Evolutionary conservation across 2,113 vertebrate species (phyloP).

Genomic region (Machaerirhynchus nigripectus): DNA sequence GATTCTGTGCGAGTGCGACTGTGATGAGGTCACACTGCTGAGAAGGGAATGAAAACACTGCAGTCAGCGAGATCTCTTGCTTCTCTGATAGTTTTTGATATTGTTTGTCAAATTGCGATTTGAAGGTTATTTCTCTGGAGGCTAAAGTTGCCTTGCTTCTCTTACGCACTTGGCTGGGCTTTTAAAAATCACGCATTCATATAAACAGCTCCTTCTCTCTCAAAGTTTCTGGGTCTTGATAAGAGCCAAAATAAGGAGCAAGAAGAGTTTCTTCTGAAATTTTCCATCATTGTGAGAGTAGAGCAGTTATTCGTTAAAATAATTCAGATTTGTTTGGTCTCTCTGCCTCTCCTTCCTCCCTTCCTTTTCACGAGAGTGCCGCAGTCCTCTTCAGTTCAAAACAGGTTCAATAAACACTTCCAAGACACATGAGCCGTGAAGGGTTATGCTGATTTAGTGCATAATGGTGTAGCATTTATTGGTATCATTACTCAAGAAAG

Average conservation of each 20-base stretch:
- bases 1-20: constrained; percentile 41
- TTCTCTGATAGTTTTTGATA: constrained; percentile 55
- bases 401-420: constrained; percentile 47
- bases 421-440: not conserved
- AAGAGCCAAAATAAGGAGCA: not conserved
- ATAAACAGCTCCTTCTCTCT: not conserved
- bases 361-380: not conserved
- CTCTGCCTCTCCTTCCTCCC: not conserved
- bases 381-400: constrained; percentile 2
- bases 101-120: constrained; percentile 56
- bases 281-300: not conserved
- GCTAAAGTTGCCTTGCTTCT: constrained; percentile 2
- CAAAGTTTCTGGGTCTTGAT: not conserved
- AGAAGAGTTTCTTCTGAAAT: not conserved
- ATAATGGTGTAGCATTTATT: not conserved
- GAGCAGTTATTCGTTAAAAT: not conserved
- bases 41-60: constrained; percentile 39
- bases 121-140: constrained; percentile 68
- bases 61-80: constrained; percentile 26
- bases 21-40: constrained; percentile 56
- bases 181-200: not conserved
- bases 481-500: constrained; percentile 31
- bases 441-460: constrained; percentile 45
- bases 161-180: constrained; percentile 1
- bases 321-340: not conserved